Percentiles rank a stretch among this genome's conserved stretches.
Conservation (phyloP, 1,140 invertebrate species). For the Proales similis region DNA sequence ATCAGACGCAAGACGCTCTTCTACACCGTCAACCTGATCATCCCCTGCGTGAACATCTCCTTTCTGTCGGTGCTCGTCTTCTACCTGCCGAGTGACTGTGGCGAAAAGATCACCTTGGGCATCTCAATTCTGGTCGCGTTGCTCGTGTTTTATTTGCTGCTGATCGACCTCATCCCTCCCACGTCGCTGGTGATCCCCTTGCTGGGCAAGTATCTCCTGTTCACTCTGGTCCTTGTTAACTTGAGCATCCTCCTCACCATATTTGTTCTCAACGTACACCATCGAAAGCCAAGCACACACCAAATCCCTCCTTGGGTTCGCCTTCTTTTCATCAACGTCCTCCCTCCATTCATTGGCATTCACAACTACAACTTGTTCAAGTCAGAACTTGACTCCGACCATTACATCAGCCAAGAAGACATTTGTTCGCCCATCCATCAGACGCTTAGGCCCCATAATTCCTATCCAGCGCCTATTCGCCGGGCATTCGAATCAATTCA, state of each 20-base stretch:
- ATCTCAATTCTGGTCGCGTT: constrained; percentile 98
- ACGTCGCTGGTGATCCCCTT: constrained; percentile 94
- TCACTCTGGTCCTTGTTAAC: constrained; percentile 98
- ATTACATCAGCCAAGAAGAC: too few relatives aligned
- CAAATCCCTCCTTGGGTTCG: constrained; percentile 93
- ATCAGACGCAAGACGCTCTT: constrained; percentile 53
- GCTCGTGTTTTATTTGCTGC: constrained; percentile 96
- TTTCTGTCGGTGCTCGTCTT: constrained; percentile 96
- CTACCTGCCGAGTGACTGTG: constrained; percentile 93
- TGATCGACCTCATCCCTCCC: constrained; percentile 96
- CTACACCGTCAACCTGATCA: constrained; percentile 53
- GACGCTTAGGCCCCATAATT: too few relatives aligned
- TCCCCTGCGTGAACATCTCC: constrained; percentile 60
- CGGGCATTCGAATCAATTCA: too few relatives aligned
- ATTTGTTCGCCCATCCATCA: too few relatives aligned
- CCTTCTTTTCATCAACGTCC: constrained; percentile 78
- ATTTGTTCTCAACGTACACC: constrained; percentile 93
- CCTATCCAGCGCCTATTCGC: too few relatives aligned
- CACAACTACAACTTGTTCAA: too few relatives aligned
- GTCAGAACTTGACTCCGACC: too few relatives aligned
- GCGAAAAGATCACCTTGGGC: constrained; percentile 94
- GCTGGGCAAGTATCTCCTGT: constrained; percentile 94
- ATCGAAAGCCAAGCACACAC: constrained; percentile 89
- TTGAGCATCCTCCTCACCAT: constrained; percentile 96
- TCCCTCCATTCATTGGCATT: constrained; percentile 71